Evolutionary conservation across 1,140 invertebrate genomes (phyloP).

Genomic region (Eumaeus atala): DNA sequence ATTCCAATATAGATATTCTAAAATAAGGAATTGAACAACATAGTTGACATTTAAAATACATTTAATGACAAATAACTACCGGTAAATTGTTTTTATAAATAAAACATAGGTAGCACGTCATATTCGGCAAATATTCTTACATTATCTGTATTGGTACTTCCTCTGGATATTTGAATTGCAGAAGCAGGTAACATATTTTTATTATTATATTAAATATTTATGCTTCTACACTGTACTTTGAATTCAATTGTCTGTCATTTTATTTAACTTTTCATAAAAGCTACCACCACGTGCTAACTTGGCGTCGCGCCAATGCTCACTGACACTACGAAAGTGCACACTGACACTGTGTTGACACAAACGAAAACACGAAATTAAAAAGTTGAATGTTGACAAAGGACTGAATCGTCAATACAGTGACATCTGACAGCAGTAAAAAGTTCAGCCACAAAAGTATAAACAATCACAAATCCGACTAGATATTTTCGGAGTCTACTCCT

Average conservation of each 20-base stretch:
- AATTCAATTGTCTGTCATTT: slow-evolving; percentile 5
- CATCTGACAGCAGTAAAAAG: no score
- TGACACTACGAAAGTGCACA: background rate
- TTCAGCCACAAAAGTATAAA: no score
- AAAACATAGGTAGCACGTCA: background rate
- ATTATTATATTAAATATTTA: slow-evolving; percentile 2
- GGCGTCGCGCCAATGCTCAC: slow-evolving; percentile 1
- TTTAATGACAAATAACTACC: background rate
- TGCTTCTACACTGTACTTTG: background rate
- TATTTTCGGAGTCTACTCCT: no score
- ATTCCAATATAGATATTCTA: background rate
- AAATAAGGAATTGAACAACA: background rate
- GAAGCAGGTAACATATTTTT: background rate
- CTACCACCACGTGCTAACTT: background rate
- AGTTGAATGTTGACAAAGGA: no score
- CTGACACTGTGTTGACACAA: no score
- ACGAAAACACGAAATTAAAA: no score
- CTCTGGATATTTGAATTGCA: background rate
- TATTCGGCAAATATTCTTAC: slow-evolving; percentile 1
- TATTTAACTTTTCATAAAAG: slow-evolving; percentile 3
- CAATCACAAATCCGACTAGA: no score
- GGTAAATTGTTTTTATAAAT: slow-evolving; percentile 1
- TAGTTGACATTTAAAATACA: background rate
- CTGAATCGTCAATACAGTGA: no score
- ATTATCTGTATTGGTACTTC: background rate